Conservation (phyloP, 1,140 invertebrate genomes). For the Papilio polyxenes region DNA sequence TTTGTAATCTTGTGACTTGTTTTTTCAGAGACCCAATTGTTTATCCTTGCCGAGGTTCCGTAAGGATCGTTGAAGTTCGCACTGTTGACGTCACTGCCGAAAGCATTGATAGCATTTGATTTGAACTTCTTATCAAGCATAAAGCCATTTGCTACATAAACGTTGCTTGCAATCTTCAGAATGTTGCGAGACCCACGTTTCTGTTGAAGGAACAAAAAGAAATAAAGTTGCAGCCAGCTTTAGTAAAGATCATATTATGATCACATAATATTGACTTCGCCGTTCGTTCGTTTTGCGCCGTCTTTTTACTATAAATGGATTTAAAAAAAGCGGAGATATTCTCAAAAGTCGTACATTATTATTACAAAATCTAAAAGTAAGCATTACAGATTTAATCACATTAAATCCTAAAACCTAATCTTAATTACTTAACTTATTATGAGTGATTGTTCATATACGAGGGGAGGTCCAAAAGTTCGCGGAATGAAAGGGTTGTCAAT, state of each 20-base stretch:
- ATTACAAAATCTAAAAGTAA: background rate
- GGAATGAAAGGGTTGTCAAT: too few species aligned
- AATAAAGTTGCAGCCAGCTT: background rate
- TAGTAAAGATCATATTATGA: background rate
- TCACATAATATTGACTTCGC: background rate
- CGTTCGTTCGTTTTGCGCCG: background rate
- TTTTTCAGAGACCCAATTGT: conserved; percentile 83
- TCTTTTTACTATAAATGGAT: background rate
- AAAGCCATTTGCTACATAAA: conserved; percentile 60
- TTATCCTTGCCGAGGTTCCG: conserved; percentile 78
- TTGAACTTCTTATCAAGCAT: conserved; percentile 59
- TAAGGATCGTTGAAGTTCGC: conserved; percentile 79
- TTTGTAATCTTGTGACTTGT: conserved; percentile 83
- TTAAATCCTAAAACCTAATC: too few species aligned
- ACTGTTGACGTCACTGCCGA: conserved; percentile 60
- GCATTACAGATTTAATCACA: too few species aligned
- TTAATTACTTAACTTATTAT: too few species aligned
- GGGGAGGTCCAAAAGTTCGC: too few species aligned
- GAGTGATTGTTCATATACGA: too few species aligned
- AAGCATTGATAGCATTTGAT: conserved; percentile 54
- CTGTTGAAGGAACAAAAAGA: conserved; percentile 53
- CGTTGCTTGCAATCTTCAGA: conserved; percentile 59
- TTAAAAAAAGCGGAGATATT: too few species aligned
- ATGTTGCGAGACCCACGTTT: conserved; percentile 62
- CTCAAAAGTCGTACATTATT: background rate